A percentile compares a stretch with the other conserved stretches of the same genome.
These are phyloP conservation scores for Phycodurus eques DNA, from an alignment of 2,113 vertebrate genomes.

Conservation along the genomic window DNA sequence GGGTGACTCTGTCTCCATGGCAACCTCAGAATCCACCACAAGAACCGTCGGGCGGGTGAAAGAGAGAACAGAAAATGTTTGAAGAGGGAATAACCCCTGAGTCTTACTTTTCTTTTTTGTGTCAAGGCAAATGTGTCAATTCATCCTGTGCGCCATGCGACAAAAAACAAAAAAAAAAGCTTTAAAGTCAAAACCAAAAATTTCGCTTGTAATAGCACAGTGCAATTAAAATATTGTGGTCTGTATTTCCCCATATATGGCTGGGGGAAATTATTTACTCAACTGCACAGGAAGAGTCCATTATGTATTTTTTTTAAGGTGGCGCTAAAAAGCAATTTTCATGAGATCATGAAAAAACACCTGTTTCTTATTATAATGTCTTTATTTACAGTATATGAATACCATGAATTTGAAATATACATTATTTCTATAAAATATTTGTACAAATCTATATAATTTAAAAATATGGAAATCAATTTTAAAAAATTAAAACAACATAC, in stretches of 20 bases:
- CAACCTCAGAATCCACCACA: slow-evolving; percentile 41
- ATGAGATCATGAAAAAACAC: no score
- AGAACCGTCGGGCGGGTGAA: slow-evolving; percentile 42
- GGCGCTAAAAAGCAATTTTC: not conserved
- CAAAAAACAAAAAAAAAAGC: not conserved
- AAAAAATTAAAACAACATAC: no score
- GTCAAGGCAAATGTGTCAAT: not conserved
- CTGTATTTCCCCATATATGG: not conserved
- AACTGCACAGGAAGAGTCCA: not conserved
- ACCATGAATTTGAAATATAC: no score
- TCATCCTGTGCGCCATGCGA: not conserved
- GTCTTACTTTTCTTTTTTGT: slow-evolving; percentile 18
- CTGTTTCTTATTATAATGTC: no score
- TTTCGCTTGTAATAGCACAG: not conserved
- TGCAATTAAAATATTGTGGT: not conserved
- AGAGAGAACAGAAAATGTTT: slow-evolving; percentile 34
- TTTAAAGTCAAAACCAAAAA: not conserved
- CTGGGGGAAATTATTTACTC: not conserved
- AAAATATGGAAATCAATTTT: no score
- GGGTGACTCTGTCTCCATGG: slow-evolving; percentile 65
- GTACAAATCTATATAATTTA: no score
- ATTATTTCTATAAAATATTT: no score
- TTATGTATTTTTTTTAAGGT: not conserved
- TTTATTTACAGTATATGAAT: no score
- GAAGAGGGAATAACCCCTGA: slow-evolving; percentile 39